These are phyloP conservation scores for Siphonodentalium dalli DNA, from an alignment of 2,888 invertebrate species.

Conservation along the genomic window DNA sequence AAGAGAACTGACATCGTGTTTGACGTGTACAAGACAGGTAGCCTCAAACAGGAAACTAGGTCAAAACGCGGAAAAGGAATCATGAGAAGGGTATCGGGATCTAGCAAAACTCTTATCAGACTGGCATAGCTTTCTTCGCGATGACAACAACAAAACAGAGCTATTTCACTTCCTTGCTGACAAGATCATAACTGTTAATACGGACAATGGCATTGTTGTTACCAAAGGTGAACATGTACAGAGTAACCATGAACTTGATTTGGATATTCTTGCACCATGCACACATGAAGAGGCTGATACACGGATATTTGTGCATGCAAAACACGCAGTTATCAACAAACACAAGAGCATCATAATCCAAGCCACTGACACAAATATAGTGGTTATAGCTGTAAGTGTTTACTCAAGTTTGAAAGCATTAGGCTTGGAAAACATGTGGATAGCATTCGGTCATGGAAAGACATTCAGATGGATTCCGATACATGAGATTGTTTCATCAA, in stretches of 20 bases:
- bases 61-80: constrained; percentile 8
- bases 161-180: constrained; percentile 15
- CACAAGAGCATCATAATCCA: constrained; percentile 8
- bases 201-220: not conserved
- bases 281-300: constrained; percentile 27
- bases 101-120: constrained; percentile 1
- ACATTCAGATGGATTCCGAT: constrained; percentile 19
- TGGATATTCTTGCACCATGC: constrained; percentile 15
- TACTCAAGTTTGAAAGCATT: not conserved
- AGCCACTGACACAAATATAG: constrained; percentile 23
- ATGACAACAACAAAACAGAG: constrained; percentile 15
- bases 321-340: constrained; percentile 7
- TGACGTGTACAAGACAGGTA: constrained; percentile 6
- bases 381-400: constrained; percentile 17
- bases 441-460: constrained; percentile 26
- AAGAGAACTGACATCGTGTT: constrained; percentile 9
- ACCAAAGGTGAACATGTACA: constrained; percentile 4
- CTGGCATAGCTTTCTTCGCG: constrained; percentile 11
- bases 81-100: constrained; percentile 14
- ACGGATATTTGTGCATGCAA: constrained; percentile 14
- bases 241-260: not conserved
- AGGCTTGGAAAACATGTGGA: constrained; percentile 12
- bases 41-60: constrained; percentile 9
- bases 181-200: not conserved
- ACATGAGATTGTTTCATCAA: constrained; percentile 12